Evolutionary conservation across 1,140 invertebrate genomes (phyloP), one percentile per base, ranked within the genome.

Genomic region (Micrasema longulum): DNA sequence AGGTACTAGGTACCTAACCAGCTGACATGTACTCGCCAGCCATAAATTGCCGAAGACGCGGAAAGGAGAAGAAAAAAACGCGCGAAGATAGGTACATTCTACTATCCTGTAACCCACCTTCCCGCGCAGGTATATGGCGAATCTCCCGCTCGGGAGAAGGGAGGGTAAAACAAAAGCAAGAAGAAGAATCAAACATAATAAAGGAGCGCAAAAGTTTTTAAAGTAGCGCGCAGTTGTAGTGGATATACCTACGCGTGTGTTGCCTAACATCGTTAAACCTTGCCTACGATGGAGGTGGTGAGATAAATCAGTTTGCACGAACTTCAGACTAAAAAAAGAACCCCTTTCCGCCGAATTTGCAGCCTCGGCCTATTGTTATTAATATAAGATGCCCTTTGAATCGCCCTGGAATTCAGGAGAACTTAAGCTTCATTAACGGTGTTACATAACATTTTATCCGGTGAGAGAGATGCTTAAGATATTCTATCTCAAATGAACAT

Each of bases 151-250:
- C n/a, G 48, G 22, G 14, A 48, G n/a, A n/a, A 63, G 38, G 53
- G 62, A 31, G 31, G 35, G 47, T 72, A 64, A 72, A 72, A 72
- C 65, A 72, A 72, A 72, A 35, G 18, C 35, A 62, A 43, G 36
- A 57, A 16, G 38, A 64, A 70, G 68, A 72, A 62, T 68, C 64
- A 68, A 64, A 72, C 63, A 64, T 62, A 72, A 72, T 72, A 72
- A 72, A 62, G 71, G 63, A 72, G 41, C 71, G 55, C 71, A 68
- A 72, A 68, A 72, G 71, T 72, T 72, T 72, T 72, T 67, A 67
- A 72, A 67, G 71, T 72, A 68, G 63, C 53, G 31, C 62, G 53
- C 43, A 23, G 48, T 35, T 38, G 36, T 47, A 65, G 36, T 47
- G 55, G 69, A 36, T 55, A 64, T 64, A 23, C 26, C 26, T 68